Conservation (phyloP, 2,888 invertebrate genomes). For the Dynastes grantii region DNA sequence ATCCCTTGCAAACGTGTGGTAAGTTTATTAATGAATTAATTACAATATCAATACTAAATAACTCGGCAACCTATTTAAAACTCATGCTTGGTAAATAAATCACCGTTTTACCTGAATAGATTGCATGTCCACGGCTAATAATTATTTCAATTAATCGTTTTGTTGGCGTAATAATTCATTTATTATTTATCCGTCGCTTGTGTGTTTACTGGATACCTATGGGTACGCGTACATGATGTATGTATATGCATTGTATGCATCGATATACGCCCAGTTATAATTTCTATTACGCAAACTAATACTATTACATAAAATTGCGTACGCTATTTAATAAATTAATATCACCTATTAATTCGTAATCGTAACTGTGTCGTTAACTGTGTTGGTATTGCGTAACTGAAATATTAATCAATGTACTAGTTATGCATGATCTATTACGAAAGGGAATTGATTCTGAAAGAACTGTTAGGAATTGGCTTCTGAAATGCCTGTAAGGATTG, state of each 20-base stretch:
- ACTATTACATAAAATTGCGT: background rate
- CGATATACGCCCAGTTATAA: slow-evolving; percentile 10
- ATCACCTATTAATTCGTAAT: slow-evolving; percentile 13
- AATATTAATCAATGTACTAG: background rate
- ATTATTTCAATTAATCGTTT: slow-evolving; percentile 19
- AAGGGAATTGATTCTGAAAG: background rate
- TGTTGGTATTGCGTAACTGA: background rate
- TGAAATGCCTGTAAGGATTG: no score
- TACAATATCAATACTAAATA: slow-evolving; percentile 12
- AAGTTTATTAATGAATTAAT: slow-evolving; percentile 16
- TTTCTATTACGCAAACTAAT: background rate
- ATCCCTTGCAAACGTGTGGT: background rate
- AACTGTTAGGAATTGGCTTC: no score
- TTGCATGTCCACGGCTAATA: slow-evolving; percentile 17
- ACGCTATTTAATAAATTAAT: background rate
- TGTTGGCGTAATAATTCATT: slow-evolving; percentile 24
- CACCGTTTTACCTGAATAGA: background rate
- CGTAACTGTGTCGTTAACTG: slow-evolving; percentile 2
- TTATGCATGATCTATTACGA: slow-evolving; percentile 5
- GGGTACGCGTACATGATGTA: background rate
- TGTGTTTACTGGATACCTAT: background rate
- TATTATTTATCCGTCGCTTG: slow-evolving; percentile 7
- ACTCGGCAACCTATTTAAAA: slow-evolving; percentile 5
- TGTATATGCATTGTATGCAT: background rate
- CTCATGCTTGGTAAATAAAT: background rate